Base-by-base conservation (phyloP, 2,888 invertebrate species). In the Aporophyla lueneburgensis region DNA sequence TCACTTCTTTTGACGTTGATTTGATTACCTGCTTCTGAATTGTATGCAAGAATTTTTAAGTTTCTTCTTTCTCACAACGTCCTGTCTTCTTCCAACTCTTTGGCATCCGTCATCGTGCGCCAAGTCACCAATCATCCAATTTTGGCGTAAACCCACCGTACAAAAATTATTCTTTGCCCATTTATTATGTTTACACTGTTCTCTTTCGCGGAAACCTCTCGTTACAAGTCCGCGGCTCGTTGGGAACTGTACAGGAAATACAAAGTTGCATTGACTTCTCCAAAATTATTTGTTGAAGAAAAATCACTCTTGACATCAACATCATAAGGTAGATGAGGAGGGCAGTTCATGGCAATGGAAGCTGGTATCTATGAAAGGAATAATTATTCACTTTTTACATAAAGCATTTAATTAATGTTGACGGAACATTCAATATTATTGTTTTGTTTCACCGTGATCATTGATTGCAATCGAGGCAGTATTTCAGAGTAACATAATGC, bases 121-220 rank as follows among this genome's bases (percentile, higher is more conserved):
- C 89, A 89, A 90, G 88, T 89, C 81, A 83, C 90, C 93, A 94
- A 94, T 94, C 94, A 94, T 93, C 92, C 93, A 94, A 93, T 94
- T 94, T 93, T 90, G 89, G 89, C 84, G 88, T 92, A 92, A 93
- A 90, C 89, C 90, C 76, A 88, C 79, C 87, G 72, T 86, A 87
- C 88, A 89, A 88, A 91, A 93, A 92, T 90, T 90, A 91, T 93
- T 90, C 90, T 90, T 92, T 89, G 88, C 80, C 86, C 89, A 86
- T 92, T 93, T 93, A 93, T 93, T 90, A 92, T 94, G 91, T 93
- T 93, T 93, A 92, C 93, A 92, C 89, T 90, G 91, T 85, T 88
- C 85, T 86, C 83, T 86, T 92, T 93, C 91, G 88, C 78, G 81
- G 89, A 93, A 93, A 89, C 86, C 84, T 87, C 87, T 88, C 86